phyloP scores from a whole-genome alignment of 2,113 vertebrate genomes.

The Indicator indicator region DNA sequence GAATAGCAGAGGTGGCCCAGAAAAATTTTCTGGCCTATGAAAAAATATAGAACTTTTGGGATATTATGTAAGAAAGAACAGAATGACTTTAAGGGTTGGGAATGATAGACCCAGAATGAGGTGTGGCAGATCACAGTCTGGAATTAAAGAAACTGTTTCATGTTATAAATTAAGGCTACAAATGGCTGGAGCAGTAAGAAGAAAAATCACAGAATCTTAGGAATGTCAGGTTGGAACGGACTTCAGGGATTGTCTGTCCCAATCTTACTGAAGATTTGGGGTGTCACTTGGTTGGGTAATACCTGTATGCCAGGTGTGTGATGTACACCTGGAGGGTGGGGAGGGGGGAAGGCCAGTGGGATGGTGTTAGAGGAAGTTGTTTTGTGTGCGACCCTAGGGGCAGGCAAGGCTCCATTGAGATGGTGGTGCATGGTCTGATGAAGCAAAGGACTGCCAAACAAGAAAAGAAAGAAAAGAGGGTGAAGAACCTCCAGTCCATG shows the following conservation, averaged over 20 bases:
- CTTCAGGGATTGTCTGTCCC: no score
- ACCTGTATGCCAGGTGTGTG: not conserved
- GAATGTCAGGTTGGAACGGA: no score
- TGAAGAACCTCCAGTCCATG: not conserved
- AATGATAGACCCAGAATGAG: not conserved
- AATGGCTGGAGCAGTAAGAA: not conserved
- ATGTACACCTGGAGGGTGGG: not conserved
- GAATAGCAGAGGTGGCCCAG: not conserved
- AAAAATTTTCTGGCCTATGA: not conserved
- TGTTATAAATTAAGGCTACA: not conserved
- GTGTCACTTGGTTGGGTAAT: not conserved
- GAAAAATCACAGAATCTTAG: not conserved
- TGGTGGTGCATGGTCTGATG: not conserved
- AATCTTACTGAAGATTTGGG: not conserved
- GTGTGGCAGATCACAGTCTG: fast-evolving
- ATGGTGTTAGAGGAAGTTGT: not conserved
- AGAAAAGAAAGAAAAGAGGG: not conserved
- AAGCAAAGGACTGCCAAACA: not conserved
- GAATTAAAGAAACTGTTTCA: not conserved
- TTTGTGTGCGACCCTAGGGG: not conserved
- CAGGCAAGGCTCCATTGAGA: not conserved
- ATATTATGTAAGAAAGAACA: not conserved
- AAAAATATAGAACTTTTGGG: not conserved
- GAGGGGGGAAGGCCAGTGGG: no score
- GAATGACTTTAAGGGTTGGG: not conserved